These are phyloP conservation scores for Enteromius paludinosus DNA, from an alignment of 2,797 vertebrate species.

Conservation along the genomic window DNA sequence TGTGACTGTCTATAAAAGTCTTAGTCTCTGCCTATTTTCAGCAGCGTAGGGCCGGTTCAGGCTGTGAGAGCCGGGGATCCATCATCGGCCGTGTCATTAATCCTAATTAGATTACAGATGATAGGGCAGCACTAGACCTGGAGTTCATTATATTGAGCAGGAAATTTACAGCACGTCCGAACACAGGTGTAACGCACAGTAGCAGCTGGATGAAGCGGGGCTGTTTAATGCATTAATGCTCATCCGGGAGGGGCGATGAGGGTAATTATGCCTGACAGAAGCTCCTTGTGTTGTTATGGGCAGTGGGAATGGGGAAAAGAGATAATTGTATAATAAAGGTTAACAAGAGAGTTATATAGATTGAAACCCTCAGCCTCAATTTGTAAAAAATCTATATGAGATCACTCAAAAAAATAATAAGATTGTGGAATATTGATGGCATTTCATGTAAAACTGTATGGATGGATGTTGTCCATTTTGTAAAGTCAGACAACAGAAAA, in stretches of 20 bases:
- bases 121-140: slow-evolving; percentile 6
- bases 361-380: neutral
- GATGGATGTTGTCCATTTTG: neutral
- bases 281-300: slow-evolving; percentile 12
- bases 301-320: slow-evolving; percentile 3
- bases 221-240: slow-evolving; percentile 4
- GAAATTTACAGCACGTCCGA: slow-evolving; percentile 33
- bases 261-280: slow-evolving; percentile 29
- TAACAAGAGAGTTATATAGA: neutral
- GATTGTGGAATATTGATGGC: neutral
- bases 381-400: neutral
- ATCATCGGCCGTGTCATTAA: slow-evolving; percentile 57
- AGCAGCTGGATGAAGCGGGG: slow-evolving; percentile 30
- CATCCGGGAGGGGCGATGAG: neutral
- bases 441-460: neutral
- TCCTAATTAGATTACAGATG: slow-evolving; percentile 54
- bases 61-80: slow-evolving; percentile 31
- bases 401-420: neutral
- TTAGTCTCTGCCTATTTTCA: slow-evolving; percentile 27
- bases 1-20: neutral
- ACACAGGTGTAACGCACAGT: slow-evolving; percentile 22
- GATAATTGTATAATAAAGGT: slow-evolving; percentile 12
- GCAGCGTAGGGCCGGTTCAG: neutral
- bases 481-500: neutral
- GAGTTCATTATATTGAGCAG: slow-evolving; percentile 43